Evolutionary conservation across 1,140 invertebrate genomes (phyloP), one percentile per base, ranked within the genome.

Genomic region (Paralvinella palmiformis): DNA sequence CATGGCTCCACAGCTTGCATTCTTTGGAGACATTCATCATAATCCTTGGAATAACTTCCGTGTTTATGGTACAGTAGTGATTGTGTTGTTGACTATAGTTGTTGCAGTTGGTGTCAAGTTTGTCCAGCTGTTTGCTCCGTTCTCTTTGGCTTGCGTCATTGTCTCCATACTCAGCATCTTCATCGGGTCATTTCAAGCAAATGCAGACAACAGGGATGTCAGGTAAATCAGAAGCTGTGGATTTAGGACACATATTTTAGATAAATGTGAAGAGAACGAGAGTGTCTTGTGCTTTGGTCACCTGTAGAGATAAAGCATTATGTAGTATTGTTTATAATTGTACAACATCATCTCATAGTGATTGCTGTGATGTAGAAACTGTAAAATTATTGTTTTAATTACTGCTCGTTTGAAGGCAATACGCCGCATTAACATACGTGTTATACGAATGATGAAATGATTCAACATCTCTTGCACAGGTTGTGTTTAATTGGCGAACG

Each of bases 101-200:
- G 96, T 99, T 53, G 98, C 93, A 79, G 83, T 98, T 58, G 97
- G 97, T 24, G 96, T 99, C 10, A 92, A 91, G 73, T 97, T 99
- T 77, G 97, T 99, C 68, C 98, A 97, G 85, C 98, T 98, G 83
- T 96, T 99, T 77, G 96, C 96, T 10, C 89, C 95, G 0, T 85
- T 99, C 24, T 95, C 96, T 31, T 85, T 99, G 56, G 88, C 91
- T 62, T 97, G 95, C 81, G 97, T 99, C 66, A 90, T 99, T 68
- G 82, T 94, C 17, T 98, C 96, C 65, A 99, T 99, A 74, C 74
- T 94, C 17, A 91, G 92, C 55, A 94, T 99, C 62, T 98, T 98
- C 82, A 86, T 91, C 68, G 97, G 97, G 52, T 90, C 98, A 65
- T 96, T 96, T 79, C 86, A 67, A 5, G 64, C 91, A 72, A 97